Percentiles rank a stretch among this genome's conserved stretches.
Conservation (phyloP, 2,797 vertebrate species). For the Halcyon leucocephala region DNA sequence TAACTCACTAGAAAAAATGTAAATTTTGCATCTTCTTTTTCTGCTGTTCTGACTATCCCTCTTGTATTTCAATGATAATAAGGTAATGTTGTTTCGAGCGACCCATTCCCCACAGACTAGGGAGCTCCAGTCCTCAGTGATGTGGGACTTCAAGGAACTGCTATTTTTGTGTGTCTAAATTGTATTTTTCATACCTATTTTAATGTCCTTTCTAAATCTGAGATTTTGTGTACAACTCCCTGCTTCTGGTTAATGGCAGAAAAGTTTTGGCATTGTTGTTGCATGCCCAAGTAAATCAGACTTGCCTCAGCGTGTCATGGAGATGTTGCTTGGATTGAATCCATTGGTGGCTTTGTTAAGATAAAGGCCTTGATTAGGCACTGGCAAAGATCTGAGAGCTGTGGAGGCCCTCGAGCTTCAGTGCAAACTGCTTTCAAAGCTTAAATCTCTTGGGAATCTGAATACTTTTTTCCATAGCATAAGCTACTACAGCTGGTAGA, state of each 20-base stretch:
- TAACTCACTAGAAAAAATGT: not conserved
- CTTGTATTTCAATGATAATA: not conserved
- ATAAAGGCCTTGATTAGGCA: conserved; percentile 44
- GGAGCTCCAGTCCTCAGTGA: not conserved
- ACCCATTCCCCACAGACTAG: not conserved
- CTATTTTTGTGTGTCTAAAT: not conserved
- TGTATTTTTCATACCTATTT: not conserved
- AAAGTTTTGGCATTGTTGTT: not conserved
- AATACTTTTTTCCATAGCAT: conserved; percentile 24
- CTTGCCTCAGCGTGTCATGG: not conserved
- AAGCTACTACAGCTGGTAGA: conserved; percentile 25
- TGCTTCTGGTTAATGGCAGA: not conserved
- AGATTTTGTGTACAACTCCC: not conserved
- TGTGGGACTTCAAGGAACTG: not conserved
- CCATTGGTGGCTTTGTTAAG: conserved; percentile 22
- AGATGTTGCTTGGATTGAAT: conserved; percentile 43
- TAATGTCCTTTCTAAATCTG: not conserved
- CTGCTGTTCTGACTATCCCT: not conserved
- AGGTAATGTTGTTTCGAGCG: not conserved
- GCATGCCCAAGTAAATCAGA: not conserved
- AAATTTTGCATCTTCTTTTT: not conserved
- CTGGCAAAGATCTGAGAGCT: conserved; percentile 20
- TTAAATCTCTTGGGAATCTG: conserved; percentile 15
- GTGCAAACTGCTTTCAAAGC: not conserved
- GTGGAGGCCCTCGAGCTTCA: conserved; percentile 14